A percentile compares a stretch with the other conserved stretches of the same genome.
These are phyloP conservation scores for Malacoctenus gilli DNA, from an alignment of 2,797 vertebrate genomes.

Conservation along the genomic window DNA sequence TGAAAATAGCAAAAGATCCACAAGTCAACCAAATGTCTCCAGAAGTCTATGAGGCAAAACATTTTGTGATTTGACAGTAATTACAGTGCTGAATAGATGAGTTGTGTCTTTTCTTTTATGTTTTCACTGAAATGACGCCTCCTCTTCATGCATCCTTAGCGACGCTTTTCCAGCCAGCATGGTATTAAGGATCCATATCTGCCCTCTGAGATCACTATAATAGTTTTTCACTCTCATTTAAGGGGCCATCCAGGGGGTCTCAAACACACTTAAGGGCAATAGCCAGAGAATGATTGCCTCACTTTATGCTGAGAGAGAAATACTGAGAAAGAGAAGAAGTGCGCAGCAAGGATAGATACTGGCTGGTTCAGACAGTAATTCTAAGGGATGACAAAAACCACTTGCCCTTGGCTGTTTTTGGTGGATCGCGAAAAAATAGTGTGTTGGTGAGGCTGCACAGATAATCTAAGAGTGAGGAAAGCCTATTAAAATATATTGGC, in stretches of 20 bases:
- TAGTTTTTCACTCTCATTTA: conserved; percentile 59
- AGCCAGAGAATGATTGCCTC: conserved; percentile 40
- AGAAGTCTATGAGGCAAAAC: neutral
- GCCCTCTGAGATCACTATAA: conserved; percentile 43
- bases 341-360: conserved; percentile 23
- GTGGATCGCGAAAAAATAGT: conserved; percentile 9
- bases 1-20: no score
- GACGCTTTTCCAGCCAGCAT: conserved; percentile 16
- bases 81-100: neutral
- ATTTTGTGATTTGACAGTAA: conserved; percentile 6
- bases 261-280: conserved; percentile 47
- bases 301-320: conserved; percentile 24
- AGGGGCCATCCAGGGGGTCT: conserved; percentile 28
- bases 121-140: conserved; percentile 2
- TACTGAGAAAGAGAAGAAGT: conserved; percentile 13
- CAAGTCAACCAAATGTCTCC: no score
- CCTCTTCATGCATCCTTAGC: conserved; percentile 1
- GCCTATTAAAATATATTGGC: no score
- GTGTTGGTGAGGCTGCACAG: neutral
- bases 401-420: neutral
- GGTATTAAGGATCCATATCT: conserved; percentile 49
- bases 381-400: conserved; percentile 7
- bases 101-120: conserved; percentile 10
- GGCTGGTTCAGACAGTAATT: conserved; percentile 19
- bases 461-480: conserved; percentile 18